Base-by-base conservation (phyloP, 2,888 invertebrate genomes). In the Cerceris rybyensis region DNA sequence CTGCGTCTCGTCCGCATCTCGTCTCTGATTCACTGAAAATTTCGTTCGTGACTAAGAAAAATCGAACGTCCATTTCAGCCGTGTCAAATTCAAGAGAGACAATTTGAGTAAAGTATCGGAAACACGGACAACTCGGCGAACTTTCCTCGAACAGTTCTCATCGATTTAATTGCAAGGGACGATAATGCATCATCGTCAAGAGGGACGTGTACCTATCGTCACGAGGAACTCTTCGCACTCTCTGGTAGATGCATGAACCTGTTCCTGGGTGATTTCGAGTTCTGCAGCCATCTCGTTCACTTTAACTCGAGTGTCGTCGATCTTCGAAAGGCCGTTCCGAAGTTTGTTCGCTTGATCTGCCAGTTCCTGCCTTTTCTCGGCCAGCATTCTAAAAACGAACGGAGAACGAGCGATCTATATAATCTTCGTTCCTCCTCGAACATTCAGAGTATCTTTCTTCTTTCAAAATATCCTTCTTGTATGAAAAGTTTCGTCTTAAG, bases 181-280 rank as follows among this genome's bases (percentile, higher is more conserved):
- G 74, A 77, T 78, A 76, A 83, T 75, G 70, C 63, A 74, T 83
- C 81, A 81, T 52, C 72, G 78, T 81, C 78, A 49, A n/a, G 41
- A 28, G 68, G 67, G 75, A 69, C 73, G 49, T 65, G 64, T 77
- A 86, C 86, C 84, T 89, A 98, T 97, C 78, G 96, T 95, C 42
- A 96, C 95, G 92, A 98, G 94, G 92, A 96, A 98, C 87, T 97
- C 96, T 84, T 98, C 96, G 90, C 98, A 98, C 89, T 98, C 96
- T 80, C 95, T 94, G 84, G 97, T 97, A 90, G 96, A 96, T 82
- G 96, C 95, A 9, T 94, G 94, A 7, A 96, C 96, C 93, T 96
- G 95, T 14, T 93, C 93, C 92, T 96, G 95, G 5, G 97, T 97
- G 6, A 95, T 93, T 82, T 96, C 97, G 72, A 98, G 92, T 89